Conservation (phyloP, 2,797 vertebrate species). For the Atherinosoma microstoma region DNA sequence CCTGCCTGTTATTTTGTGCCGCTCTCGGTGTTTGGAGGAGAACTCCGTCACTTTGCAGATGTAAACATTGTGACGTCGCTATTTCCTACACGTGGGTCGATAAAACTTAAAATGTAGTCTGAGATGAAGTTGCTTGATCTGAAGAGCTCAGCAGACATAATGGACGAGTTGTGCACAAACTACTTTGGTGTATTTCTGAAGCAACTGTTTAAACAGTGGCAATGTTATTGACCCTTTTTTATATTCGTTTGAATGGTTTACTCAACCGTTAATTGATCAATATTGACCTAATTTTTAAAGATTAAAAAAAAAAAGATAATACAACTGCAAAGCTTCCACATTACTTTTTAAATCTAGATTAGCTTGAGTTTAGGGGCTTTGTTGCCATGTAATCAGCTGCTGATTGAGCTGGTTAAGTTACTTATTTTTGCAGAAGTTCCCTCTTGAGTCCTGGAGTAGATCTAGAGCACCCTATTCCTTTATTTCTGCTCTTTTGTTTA, state of each 20-base stretch:
- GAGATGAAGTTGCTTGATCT: conserved; percentile 7
- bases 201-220: background rate
- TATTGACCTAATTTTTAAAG: background rate
- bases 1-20: conserved; percentile 1
- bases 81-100: conserved; percentile 68
- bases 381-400: background rate
- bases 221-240: conserved; percentile 7
- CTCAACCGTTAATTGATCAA: conserved; percentile 15
- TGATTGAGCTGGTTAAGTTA: background rate
- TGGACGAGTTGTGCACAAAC: background rate
- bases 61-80: conserved; percentile 85
- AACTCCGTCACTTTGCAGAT: conserved; percentile 63
- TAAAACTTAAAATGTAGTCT: conserved; percentile 33
- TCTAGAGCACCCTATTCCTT: background rate
- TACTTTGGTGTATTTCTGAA: background rate
- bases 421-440: background rate
- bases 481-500: conserved; percentile 11
- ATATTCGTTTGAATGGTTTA: conserved; percentile 23
- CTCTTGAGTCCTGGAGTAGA: background rate
- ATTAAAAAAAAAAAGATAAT: background rate
- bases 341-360: background rate
- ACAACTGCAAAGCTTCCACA: background rate
- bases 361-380: background rate
- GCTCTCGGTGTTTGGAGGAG: conserved; percentile 5
- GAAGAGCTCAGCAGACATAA: background rate